phyloP scores from a whole-genome alignment of 1,140 invertebrate genomes.

The Acromyrmex charruanus region DNA sequence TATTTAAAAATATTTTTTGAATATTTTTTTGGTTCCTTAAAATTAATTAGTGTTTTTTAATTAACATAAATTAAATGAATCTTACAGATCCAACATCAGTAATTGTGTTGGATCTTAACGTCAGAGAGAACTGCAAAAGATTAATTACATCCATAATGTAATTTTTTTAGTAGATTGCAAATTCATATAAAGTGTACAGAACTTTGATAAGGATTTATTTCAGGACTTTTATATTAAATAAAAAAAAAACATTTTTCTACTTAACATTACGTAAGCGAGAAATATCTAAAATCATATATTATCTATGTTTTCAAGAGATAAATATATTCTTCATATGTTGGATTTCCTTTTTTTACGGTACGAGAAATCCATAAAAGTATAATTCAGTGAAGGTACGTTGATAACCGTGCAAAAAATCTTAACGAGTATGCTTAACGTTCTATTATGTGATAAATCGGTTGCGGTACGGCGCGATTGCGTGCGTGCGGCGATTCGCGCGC shows the following conservation, averaged over 20 bases:
- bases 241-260: background rate
- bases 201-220: background rate
- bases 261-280: background rate
- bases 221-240: background rate
- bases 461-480: conserved; percentile 33
- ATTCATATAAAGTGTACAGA: background rate
- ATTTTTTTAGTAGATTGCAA: background rate
- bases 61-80: too few species aligned
- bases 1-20: too few species aligned
- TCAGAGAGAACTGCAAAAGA: too few species aligned
- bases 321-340: background rate
- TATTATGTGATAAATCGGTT: conserved; percentile 35
- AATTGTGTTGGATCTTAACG: too few species aligned
- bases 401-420: conserved; percentile 10
- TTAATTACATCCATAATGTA: background rate
- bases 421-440: conserved; percentile 18
- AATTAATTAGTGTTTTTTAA: too few species aligned
- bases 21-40: too few species aligned
- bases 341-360: background rate
- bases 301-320: background rate
- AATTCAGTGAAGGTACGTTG: background rate
- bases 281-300: background rate
- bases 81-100: too few species aligned
- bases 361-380: conserved; percentile 24
- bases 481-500: conserved; percentile 36